Percentiles rank a stretch among this genome's conserved stretches.
Conservation (phyloP, 2,113 vertebrate genomes). For the Anarhynchus alexandrinus region DNA sequence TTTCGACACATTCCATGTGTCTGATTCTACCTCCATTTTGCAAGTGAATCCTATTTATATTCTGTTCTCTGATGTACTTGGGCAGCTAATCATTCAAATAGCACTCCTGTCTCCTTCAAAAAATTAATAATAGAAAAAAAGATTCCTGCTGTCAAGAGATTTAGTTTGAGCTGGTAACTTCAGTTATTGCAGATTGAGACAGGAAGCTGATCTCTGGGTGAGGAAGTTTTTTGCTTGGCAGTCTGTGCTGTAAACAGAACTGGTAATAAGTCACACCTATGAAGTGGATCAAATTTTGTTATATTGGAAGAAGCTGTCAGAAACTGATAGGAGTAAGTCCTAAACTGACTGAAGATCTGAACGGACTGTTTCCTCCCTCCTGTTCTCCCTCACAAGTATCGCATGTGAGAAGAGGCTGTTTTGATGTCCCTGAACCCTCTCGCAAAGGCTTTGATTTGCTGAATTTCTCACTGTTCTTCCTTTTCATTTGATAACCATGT, state of each 20-base stretch:
- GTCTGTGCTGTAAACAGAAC: neutral
- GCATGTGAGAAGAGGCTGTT: neutral
- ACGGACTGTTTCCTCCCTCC: neutral
- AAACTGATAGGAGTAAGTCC: neutral
- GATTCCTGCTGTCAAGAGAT: neutral
- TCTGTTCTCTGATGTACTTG: constrained; percentile 44
- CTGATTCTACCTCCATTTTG: constrained; percentile 12
- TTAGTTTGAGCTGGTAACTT: neutral
- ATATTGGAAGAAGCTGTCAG: neutral
- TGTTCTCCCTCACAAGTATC: neutral
- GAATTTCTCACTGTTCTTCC: neutral
- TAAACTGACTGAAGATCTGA: neutral
- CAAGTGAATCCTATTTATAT: constrained; percentile 36
- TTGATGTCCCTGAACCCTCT: constrained; percentile 10
- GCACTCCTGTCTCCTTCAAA: constrained; percentile 2
- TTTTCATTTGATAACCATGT: neutral
- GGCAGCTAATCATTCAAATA: constrained; percentile 58
- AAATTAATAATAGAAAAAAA: neutral
- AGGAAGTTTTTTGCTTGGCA: neutral
- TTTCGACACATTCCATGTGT: neutral
- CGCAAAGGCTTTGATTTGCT: neutral
- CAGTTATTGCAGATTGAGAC: neutral
- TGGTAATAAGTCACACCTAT: neutral
- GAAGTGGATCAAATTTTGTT: neutral
- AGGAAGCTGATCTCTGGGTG: neutral